phyloP scores from a whole-genome alignment of 2,113 vertebrate species.

The Spheniscus mendiculus region DNA sequence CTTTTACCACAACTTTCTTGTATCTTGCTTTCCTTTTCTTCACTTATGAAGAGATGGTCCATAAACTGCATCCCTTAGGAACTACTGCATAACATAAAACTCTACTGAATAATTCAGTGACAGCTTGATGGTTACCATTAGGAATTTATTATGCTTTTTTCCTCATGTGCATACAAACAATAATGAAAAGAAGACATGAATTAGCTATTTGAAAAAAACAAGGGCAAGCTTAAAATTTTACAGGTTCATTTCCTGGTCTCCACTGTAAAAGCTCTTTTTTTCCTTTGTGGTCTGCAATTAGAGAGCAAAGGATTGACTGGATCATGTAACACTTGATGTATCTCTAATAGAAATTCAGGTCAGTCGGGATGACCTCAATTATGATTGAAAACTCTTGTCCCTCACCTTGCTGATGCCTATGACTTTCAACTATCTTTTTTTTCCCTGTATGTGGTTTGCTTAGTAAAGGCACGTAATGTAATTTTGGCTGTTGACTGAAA shows the following conservation, averaged over 20 bases:
- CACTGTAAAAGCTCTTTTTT: not conserved
- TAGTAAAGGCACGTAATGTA: not conserved
- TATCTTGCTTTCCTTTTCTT: not conserved
- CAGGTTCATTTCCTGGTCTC: not conserved
- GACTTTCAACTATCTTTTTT: not conserved
- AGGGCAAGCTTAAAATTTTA: not conserved
- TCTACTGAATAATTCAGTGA: not conserved
- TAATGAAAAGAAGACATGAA: not conserved
- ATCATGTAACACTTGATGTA: not conserved
- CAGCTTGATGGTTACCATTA: not conserved
- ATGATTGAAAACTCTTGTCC: not conserved
- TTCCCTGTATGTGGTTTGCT: not conserved
- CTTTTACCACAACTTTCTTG: not conserved
- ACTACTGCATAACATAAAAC: not conserved
- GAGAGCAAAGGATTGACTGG: not conserved
- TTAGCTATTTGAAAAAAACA: not conserved
- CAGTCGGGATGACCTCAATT: not conserved
- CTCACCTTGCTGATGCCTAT: not conserved
- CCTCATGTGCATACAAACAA: not conserved
- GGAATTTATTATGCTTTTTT: not conserved
- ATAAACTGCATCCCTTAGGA: not conserved
- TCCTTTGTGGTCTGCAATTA: not conserved
- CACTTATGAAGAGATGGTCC: not conserved
- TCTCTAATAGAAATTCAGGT: not conserved
- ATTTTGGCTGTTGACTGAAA: not conserved